These are phyloP conservation scores for Lycaena phlaeas DNA, from an alignment of 2,888 invertebrate genomes.

Conservation along the genomic window DNA sequence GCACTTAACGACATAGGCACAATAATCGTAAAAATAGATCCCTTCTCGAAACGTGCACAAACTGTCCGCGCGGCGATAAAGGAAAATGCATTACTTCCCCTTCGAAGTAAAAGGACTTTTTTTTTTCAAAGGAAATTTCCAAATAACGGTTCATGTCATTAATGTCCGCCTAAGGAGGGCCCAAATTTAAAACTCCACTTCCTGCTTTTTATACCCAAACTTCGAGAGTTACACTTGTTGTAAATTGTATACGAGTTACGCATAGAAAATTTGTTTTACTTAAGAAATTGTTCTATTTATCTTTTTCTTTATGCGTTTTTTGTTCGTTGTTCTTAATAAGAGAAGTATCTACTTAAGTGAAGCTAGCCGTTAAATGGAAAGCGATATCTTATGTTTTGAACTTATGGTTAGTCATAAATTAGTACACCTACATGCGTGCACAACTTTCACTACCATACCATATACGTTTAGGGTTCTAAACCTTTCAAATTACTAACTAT, in stretches of 20 bases:
- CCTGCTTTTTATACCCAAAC: constrained; percentile 38
- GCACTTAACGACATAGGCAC: constrained; percentile 47
- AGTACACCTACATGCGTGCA: too few species aligned
- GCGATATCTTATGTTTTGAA: too few species aligned
- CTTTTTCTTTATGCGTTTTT: background rate
- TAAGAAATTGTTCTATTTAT: background rate
- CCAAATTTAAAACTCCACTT: constrained; percentile 58
- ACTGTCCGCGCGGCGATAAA: constrained; percentile 66
- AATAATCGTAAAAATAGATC: constrained; percentile 67
- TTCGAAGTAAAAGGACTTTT: constrained; percentile 32
- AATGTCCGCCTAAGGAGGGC: constrained; percentile 47
- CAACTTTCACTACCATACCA: too few species aligned
- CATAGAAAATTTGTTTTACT: constrained; percentile 2
- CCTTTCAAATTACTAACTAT: too few species aligned
- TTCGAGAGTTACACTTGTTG: constrained; percentile 11
- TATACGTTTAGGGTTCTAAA: too few species aligned
- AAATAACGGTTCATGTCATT: constrained; percentile 59
- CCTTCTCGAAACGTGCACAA: constrained; percentile 55
- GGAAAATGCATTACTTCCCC: constrained; percentile 70
- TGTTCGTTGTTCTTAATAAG: too few species aligned
- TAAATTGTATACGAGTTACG: constrained; percentile 7
- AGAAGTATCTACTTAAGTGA: too few species aligned
- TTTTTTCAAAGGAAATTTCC: constrained; percentile 56
- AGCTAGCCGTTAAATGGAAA: too few species aligned
- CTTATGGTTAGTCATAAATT: too few species aligned